Evolutionary conservation across 2,113 vertebrate genomes (phyloP).

Genomic region (Peromyscus maniculatus): DNA sequence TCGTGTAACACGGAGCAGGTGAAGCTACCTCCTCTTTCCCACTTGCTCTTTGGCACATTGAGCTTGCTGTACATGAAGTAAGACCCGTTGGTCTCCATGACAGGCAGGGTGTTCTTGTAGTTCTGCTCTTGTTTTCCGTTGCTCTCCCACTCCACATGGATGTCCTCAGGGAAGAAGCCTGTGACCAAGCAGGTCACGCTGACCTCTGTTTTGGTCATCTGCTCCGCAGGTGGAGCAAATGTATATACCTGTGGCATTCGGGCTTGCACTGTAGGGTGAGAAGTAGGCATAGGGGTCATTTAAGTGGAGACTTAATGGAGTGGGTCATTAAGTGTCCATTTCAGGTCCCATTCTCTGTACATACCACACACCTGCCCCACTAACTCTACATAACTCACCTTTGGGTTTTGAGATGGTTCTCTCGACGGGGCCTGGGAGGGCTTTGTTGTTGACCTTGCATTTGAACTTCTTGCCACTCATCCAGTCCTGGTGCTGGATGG

Average conservation of each 20-base stretch:
- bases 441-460: conserved; percentile 73
- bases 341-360: accelerated
- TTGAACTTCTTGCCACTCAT: conserved; percentile 42
- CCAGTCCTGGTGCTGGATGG: conserved; percentile 71
- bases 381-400: neutral
- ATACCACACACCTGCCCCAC: too few species aligned
- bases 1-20: conserved; percentile 70
- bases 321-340: too few species aligned
- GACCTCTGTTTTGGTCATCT: neutral
- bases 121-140: accelerated
- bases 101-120: neutral
- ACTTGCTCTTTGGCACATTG: accelerated
- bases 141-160: conserved; percentile 53
- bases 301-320: neutral
- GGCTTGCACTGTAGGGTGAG: neutral
- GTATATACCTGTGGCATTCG: neutral
- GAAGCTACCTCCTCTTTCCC: accelerated
- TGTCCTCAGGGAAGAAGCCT: accelerated
- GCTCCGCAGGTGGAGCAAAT: accelerated
- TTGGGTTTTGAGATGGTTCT: neutral
- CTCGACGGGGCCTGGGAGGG: neutral
- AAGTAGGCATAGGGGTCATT: neutral
- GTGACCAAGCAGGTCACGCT: neutral
- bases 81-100: accelerated
- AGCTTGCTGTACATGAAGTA: conserved; percentile 80